Evolutionary conservation across 2,113 vertebrate genomes (phyloP), one percentile per base, ranked within the genome.

Genomic region (Thoracochromis brauschi): DNA sequence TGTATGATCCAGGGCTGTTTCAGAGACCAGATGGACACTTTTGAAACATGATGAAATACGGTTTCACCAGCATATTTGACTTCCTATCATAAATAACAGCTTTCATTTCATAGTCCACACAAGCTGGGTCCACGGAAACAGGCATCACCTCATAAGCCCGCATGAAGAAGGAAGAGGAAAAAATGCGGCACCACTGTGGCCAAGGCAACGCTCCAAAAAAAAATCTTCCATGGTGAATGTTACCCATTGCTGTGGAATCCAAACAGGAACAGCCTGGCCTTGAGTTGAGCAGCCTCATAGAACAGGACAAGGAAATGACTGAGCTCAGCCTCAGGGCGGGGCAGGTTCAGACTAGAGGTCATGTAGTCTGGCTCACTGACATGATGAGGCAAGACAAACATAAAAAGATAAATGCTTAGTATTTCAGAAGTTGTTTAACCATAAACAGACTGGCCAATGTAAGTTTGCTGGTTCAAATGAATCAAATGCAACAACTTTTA

Each of bases 181-280:
- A 35, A 87, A 82, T 87, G 86, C 8, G 82, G 92, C 93, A 91
- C 87, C 84, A 9, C 79, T 31, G 63, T 49, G 84, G 81, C 82
- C 1, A 13, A 45, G 86, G 84, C 81, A 87, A 68, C 33, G 1
- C 92, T 89, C 90, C 89, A 92, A 87, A 88, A 45, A 45, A 13
- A 85, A 94, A 82, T 78, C 85, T 85, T 91, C 91, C 91, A 81
- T 75, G 80, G 84, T 49, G 10, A 88, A 33, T 80, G 82, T 87
- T 82, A 73, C 83, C 80, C 87, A 29, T 58, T 91, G 71, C 85
- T 88, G 40, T 68, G 82, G 80, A 93, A 91, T 90, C 84, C 91
- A 93, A 95, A 94, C 94, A 95, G 94, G 91, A 94, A 93, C 80
- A 49, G 88, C 19, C 83, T 78, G 92, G 87, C 38, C 83, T 78